Base-by-base conservation (phyloP, 2,797 vertebrate species). In the Oreortyx pictus region DNA sequence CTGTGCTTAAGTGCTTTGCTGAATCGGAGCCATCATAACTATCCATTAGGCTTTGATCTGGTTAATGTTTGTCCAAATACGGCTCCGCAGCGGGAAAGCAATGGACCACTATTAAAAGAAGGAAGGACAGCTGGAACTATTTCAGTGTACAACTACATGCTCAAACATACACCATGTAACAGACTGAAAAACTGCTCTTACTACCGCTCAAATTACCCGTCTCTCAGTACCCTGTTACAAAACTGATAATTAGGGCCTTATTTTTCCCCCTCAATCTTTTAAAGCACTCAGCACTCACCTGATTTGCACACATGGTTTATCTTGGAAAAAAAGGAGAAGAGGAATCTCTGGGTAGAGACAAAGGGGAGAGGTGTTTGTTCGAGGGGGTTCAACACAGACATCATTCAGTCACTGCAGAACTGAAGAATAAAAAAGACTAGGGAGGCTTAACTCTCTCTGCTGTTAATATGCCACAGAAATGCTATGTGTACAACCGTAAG, bases 21-120 rank as follows among this genome's bases (percentile, higher is more conserved):
- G 96, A 96, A 95, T 95, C 94, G 50, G 80, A 94, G 95, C 92
- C 96, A 94, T 93, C 74, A 19, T 59, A 95, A 96, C 92, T 92
- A 90, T 94, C 93, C 94, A 92, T 95, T 96, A 96, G 77, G 94
- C 93, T 96, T 96, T 97, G 95, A 97, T 96, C 95, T 96, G 94
- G 93, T 95, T 95, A 95, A 96, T 96, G 92, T 96, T 95, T 97
- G 96, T 94, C 93, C 96, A 97, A 93, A 94, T 91, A 96, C 4
- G 85, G 95, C 89, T 92, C 92, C 89, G 84, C 89, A 86, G 95
- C 14, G 7, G 76, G 90, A 96, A 94, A 88, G 96, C 92, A 96
- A 92, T 74, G 93, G 95, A 82, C 87, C 82, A 95, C 88, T 95
- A 96, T 94, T 94, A 96, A 94, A 96, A 93, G 93, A 96, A 92